phyloP scores from a whole-genome alignment of 2,888 invertebrate species.

The Volucella bombylans region DNA sequence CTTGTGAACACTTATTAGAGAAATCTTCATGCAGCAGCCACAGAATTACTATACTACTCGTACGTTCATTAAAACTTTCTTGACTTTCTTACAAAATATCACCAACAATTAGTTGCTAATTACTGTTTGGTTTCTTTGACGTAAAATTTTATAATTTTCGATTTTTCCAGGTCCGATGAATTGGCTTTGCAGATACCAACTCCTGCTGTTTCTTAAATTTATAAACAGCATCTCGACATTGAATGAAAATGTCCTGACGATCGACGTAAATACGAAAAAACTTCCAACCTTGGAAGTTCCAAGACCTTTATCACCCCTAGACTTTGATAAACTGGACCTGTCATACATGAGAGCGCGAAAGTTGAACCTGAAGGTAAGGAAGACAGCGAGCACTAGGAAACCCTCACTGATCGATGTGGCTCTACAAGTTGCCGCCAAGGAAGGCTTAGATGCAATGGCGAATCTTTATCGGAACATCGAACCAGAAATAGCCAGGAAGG shows the following conservation, averaged over 20 bases:
- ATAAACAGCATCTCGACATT: slow-evolving; percentile 20
- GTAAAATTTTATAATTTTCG: not conserved
- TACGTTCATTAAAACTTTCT: no score
- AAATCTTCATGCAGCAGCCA: not conserved
- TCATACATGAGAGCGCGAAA: slow-evolving; percentile 21
- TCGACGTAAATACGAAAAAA: slow-evolving; percentile 10
- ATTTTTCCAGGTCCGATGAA: slow-evolving; percentile 52
- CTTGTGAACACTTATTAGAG: not conserved
- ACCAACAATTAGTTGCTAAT: no score
- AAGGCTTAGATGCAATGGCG: slow-evolving; percentile 81
- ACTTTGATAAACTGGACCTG: slow-evolving; percentile 30
- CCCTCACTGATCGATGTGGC: slow-evolving; percentile 80
- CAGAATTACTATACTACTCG: no score
- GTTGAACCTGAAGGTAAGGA: slow-evolving; percentile 24
- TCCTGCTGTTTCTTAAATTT: slow-evolving; percentile 37
- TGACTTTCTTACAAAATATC: no score
- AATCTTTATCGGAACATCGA: slow-evolving; percentile 81
- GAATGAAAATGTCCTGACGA: not conserved
- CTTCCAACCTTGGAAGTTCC: slow-evolving; percentile 48
- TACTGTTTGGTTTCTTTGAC: no score
- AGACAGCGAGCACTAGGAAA: slow-evolving; percentile 71
- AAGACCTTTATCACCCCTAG: slow-evolving; percentile 31
- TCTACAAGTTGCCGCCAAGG: slow-evolving; percentile 80
- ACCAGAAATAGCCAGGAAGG: slow-evolving; percentile 81
- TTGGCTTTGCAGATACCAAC: slow-evolving; percentile 39